Evolutionary conservation across 2,888 invertebrate species (phyloP), one percentile per base, ranked within the genome.

Genomic region (Helobdella robusta): DNA sequence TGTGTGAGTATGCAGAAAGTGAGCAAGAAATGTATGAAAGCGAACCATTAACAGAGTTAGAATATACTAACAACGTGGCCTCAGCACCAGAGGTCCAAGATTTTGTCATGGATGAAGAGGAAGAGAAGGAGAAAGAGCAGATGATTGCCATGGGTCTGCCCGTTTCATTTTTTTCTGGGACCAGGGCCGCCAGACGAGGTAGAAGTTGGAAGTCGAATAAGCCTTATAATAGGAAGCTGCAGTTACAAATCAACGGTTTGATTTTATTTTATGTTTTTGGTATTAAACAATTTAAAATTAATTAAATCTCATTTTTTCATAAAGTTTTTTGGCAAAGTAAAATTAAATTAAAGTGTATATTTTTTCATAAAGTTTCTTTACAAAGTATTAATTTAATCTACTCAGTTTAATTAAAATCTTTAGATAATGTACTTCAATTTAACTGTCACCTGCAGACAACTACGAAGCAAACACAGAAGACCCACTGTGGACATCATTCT

Each of bases 81-180:
- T n/a, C n/a, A n/a, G n/a, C n/a, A n/a, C n/a, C n/a, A n/a, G n/a
- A n/a, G n/a, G n/a, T n/a, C n/a, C n/a, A n/a, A n/a, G n/a, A n/a
- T n/a, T n/a, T 11, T 8, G 50, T 23, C 6, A 28, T 54, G 25
- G 28, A 54, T 54, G 54, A 54, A 28, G 54, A 54, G 30, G 32
- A n/a, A 15, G n/a, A 28, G 30, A 54, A 23, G 4, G 54, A 54
- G 30, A 28, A 32, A 8, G 62, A 46, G 30, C 15, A 23, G 30
- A 71, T 71, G 71, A 68, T 64, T 46, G 52, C 64, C 1, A 68
- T 70, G 68, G 70, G 70, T 20, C 59, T 70, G 20, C 70, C 70
- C 0, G 40, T 67, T 4, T 40, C 34, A 2, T 70, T 70, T n/a
- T n/a, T n/a, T n/a, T n/a, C n/a, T 58, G 54, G 62, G 1, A 44